phyloP scores from a whole-genome alignment of 2,113 vertebrate genomes.

The Xerus inauris region DNA sequence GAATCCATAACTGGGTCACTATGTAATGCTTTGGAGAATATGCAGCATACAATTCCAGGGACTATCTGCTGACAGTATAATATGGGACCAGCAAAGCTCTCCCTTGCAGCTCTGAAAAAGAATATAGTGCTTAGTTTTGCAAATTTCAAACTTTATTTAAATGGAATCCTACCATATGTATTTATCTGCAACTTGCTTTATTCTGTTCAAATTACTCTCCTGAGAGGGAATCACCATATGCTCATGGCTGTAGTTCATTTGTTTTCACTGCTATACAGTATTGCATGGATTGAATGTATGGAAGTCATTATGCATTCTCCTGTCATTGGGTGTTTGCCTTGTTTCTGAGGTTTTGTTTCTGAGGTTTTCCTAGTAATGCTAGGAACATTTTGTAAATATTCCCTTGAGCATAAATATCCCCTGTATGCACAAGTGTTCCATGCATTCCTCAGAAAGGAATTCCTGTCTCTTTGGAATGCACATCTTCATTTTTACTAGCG shows the following conservation, averaged over 20 bases:
- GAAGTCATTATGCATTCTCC: background rate
- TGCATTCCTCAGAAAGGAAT: background rate
- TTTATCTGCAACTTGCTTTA: background rate
- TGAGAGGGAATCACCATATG: background rate
- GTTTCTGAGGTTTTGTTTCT: background rate
- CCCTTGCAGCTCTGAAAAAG: background rate
- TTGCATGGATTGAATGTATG: background rate
- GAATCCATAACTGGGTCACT: background rate
- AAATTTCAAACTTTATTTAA: constrained; percentile 26
- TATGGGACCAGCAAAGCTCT: background rate
- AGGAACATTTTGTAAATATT: background rate
- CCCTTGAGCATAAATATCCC: background rate
- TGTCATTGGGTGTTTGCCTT: background rate
- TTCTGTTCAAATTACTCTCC: background rate
- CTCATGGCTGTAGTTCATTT: background rate
- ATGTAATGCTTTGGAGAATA: background rate
- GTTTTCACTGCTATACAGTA: background rate
- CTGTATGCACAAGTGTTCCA: background rate
- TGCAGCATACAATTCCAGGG: background rate
- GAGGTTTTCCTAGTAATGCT: background rate
- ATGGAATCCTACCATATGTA: background rate
- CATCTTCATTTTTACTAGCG: background rate
- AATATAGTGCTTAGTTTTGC: background rate
- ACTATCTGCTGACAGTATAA: background rate
- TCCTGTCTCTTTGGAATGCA: background rate